Evolutionary conservation across 2,113 vertebrate genomes (phyloP).

Genomic region (Trochalopteron elliotii): DNA sequence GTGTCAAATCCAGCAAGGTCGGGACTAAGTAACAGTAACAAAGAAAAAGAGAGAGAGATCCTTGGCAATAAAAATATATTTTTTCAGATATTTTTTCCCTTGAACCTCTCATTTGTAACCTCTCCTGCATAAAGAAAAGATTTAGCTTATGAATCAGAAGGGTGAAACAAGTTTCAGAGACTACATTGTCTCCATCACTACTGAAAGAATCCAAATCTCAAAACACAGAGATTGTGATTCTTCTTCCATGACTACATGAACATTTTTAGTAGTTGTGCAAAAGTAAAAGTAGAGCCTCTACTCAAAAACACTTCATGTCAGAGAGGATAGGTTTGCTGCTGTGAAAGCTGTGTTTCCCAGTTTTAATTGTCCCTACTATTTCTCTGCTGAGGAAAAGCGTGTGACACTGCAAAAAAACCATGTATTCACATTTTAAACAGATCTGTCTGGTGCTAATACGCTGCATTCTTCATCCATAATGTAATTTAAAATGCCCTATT

Average conservation of each 20-base stretch:
- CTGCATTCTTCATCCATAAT: background rate
- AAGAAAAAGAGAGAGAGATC: background rate
- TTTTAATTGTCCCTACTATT: background rate
- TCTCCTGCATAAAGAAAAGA: background rate
- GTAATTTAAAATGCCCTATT: background rate
- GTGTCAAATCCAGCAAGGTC: conserved; percentile 28
- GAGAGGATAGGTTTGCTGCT: background rate
- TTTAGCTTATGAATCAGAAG: background rate
- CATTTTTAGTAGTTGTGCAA: background rate
- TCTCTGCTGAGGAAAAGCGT: background rate
- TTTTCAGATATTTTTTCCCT: background rate
- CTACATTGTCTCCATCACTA: background rate
- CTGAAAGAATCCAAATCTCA: background rate
- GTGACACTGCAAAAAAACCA: background rate
- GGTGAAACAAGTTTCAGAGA: background rate
- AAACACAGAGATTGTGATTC: background rate
- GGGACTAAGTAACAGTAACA: background rate
- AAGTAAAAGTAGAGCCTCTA: background rate
- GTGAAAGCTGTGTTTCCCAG: background rate
- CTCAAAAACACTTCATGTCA: background rate
- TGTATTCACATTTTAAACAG: background rate
- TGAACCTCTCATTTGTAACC: background rate
- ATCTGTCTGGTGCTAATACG: background rate
- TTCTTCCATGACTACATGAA: background rate
- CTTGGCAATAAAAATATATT: background rate